These are phyloP conservation scores for human (Homo sapiens) DNA, from an alignment of 2,113 vertebrate species.

Conservation along the genomic window DNA sequence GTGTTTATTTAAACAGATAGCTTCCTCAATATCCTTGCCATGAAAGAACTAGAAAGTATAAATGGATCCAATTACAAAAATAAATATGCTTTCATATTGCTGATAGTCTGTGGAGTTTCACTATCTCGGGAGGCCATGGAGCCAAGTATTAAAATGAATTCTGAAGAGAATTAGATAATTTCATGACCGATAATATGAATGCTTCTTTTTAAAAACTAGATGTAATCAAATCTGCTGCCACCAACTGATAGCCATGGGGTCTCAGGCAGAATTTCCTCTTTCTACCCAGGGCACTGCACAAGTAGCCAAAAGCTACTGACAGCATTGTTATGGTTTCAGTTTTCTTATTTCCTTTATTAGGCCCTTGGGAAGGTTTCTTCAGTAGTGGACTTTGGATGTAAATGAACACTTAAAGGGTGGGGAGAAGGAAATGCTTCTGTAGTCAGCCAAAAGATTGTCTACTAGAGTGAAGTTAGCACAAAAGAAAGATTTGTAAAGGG, in stretches of 20 bases:
- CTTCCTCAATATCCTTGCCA: neutral
- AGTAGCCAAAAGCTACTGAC: neutral
- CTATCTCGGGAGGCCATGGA: neutral
- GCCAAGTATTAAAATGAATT: neutral
- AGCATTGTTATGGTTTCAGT: neutral
- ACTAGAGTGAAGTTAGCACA: neutral
- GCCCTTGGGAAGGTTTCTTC: neutral
- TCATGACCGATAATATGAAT: neutral
- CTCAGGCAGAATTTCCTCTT: neutral
- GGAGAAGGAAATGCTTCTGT: neutral
- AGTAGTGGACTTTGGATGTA: slow-evolving; percentile 2
- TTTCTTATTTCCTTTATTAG: neutral
- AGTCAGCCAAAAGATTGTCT: neutral
- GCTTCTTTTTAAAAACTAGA: neutral
- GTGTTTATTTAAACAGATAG: slow-evolving; percentile 3
- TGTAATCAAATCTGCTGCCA: neutral
- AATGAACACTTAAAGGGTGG: neutral
- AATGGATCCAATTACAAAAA: slow-evolving; percentile 47
- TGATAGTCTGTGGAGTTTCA: neutral
- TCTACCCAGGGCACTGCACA: neutral
- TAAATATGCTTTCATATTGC: neutral
- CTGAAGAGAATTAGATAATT: neutral
- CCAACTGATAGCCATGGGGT: neutral
- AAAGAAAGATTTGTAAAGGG: neutral
- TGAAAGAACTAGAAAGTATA: neutral